Evolutionary conservation across 1,140 invertebrate genomes (phyloP), one percentile per base, ranked within the genome.

Genomic region (Thereuonema tuberculata): DNA sequence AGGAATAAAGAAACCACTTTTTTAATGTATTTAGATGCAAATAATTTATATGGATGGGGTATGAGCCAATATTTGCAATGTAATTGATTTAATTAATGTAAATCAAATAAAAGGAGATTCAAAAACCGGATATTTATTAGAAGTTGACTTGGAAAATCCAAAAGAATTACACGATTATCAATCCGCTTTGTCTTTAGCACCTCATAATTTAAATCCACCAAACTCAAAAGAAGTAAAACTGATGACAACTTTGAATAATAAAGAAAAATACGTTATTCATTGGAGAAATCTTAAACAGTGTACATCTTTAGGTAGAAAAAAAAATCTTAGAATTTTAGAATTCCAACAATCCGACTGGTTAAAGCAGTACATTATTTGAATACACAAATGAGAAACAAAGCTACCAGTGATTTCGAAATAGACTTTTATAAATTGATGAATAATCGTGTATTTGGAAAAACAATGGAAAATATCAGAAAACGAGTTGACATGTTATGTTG

Each of bases 371-470:
- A 72, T 73, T 27, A 70, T 20, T 56, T 67, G 15, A 73, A 71
- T 63, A 69, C 68, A 25, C 58, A 66, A 52, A 53, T 67, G 29
- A 56, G 71, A 63, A 59, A 58, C 60, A 52, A 65, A 62, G 65
- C 65, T 54, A 56, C 65, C 56, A 56, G 55, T 64, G 71, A 28
- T 70, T 56, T 56, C 72, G 70, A 63, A 65, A 71, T n/a, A 76
- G 76, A 76, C 66, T 75, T 78, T 65, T 78, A 67, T 61, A 77
- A 78, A 67, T 60, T 77, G 58, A 69, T 77, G 62, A 75, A 74
- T 63, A 77, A 78, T 67, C 65, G 70, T 2, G 65, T 75, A 15
- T 78, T 72, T 66, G 76, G 74, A 1, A 67, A 67, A 64, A 63
- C 60, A 17, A 62, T 63, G 57, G 67, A 76, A 76, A 65, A 74